Base-by-base conservation (phyloP, 2,797 vertebrate genomes). In the Dallia pectoralis region DNA sequence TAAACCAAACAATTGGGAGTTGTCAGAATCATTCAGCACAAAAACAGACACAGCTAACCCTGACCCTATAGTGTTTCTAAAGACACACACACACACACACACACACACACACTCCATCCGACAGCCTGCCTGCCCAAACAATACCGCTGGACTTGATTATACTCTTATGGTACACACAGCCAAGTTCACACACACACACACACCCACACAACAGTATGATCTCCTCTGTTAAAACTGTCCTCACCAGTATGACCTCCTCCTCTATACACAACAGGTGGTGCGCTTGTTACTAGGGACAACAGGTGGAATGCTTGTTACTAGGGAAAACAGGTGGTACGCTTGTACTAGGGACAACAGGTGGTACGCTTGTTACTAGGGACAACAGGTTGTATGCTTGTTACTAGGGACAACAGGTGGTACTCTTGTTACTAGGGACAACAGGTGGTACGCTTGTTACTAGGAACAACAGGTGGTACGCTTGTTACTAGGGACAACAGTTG, bases 1-100 rank as follows among this genome's bases (percentile, higher is more conserved):
- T 91, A 91, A 93, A 91, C 91, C 88, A 93, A 92, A 92, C 90
- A 89, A 91, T 89, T 86, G 83, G 84, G 84, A 75, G 79, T 84
- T 66, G 84, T 91, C 91, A 89, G 73, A 87, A 89, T 80, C 83
- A 91, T 86, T 92, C 87, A 91, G 85, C 80, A 27, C 82, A 80
- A 84, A 88, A 82, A 76, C 78, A 81, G 78, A 84, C 85, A 84
- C 82, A 84, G 85, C 87, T n/a, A n/a, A n/a, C n/a, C n/a, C n/a
- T n/a, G n/a, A n/a, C n/a, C n/a, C n/a, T n/a, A n/a, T 36, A 36
- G 33, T 8, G 8, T 36, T 36, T 36, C 82, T 79, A 81, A 77
- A 77, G 74, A 73, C 75, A 63, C 74, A 70, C 74, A 72, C 66
- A 74, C 61, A 49, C 70, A 44, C 47, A 68, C 64, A 63, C 44